Evolutionary conservation across 2,113 vertebrate genomes (phyloP).

Genomic region (Opisthocomus hoazin): DNA sequence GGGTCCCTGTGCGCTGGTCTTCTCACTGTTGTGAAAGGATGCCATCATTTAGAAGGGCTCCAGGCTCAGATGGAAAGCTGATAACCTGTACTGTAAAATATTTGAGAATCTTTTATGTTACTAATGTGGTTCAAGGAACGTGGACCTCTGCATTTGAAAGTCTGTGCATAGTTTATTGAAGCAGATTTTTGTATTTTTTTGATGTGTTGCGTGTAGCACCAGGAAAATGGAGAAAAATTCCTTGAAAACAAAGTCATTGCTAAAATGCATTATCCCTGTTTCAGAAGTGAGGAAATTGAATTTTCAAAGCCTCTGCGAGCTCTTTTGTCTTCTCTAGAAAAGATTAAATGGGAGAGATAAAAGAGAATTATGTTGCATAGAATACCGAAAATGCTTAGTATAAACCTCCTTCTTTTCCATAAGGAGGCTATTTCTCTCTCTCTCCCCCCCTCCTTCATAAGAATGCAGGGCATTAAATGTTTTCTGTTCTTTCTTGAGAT

Average conservation of each 20-base stretch:
- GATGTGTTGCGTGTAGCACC: background rate
- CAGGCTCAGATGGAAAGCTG: background rate
- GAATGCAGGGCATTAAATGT: background rate
- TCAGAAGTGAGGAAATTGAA: constrained; percentile 19
- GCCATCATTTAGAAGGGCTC: background rate
- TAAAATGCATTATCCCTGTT: constrained; percentile 20
- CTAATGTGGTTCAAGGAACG: background rate
- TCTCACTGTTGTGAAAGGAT: background rate
- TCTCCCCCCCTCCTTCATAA: too few relatives aligned
- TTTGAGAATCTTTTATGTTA: background rate
- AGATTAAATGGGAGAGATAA: background rate
- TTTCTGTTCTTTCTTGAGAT: background rate
- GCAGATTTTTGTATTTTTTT: background rate
- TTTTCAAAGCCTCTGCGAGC: constrained; percentile 30
- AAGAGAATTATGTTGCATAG: background rate
- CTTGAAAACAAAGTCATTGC: background rate
- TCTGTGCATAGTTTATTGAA: background rate
- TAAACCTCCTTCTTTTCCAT: background rate
- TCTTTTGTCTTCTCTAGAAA: constrained; percentile 21
- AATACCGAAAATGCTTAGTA: background rate
- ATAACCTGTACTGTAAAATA: background rate
- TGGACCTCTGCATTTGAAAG: background rate
- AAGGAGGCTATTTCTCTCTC: background rate
- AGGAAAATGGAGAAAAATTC: background rate
- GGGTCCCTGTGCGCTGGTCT: background rate